Base-by-base conservation (phyloP, 2,888 invertebrate species). In the Drosophila bunnanda region DNA sequence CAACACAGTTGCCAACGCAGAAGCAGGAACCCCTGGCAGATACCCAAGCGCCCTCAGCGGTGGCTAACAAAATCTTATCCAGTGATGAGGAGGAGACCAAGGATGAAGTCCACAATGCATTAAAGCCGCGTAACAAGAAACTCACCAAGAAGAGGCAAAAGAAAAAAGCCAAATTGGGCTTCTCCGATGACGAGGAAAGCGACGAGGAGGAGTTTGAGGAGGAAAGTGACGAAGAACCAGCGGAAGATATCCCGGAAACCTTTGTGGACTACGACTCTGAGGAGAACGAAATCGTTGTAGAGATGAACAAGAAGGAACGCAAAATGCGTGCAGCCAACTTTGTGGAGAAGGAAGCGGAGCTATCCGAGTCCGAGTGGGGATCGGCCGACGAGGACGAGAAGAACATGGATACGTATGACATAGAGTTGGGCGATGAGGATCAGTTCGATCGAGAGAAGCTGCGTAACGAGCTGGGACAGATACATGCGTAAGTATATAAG, bases 351-450 rank as follows among this genome's bases (percentile, higher is more conserved):
- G 98, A 98, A 92, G 98, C 98, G 0, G 98, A 98, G 88, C 92
- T 98, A 36, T 97, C 97, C 0, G 98, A 98, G 88, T 97, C 96
- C 4, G 98, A 98, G 78, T 97, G 96, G 95, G 97, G 95, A 0
- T 97, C 97, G 50, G 97, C 95, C 0, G 98, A 98, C 89, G 98
- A 97, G 92, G 97, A 98, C 91, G 97, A 97, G 92, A 94, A 94
- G 38, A 95, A 95, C 61, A 92, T 96, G 84, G 98, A 98, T 90
- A 93, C 94, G 58, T 94, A 97, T 92, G 98, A 98, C 90, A 93
- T 94, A 4, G 98, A 98, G 91, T 95, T 95, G 65, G 98, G 96
- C 0, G 98, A 98, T 83, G 94, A 94, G 13, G 98, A 98, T 67
- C 94, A 95, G 38, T 95, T 97, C 88, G 96, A 98, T 87, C 95